These are phyloP conservation scores for Elmis aenea DNA, from an alignment of 2,888 invertebrate genomes.

Conservation along the genomic window DNA sequence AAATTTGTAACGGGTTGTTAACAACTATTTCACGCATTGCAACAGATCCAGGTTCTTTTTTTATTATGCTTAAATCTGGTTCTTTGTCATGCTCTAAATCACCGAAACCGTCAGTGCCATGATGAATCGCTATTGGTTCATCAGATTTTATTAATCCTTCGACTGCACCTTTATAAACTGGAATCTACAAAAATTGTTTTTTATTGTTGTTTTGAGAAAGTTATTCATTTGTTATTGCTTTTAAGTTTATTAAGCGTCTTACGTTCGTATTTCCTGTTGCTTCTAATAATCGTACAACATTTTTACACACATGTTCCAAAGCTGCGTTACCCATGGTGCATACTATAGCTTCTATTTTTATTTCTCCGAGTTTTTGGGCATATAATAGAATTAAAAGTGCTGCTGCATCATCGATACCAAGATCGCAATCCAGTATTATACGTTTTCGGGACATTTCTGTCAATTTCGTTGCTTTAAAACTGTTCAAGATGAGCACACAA, in stretches of 20 bases:
- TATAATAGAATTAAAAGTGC: constrained; percentile 54
- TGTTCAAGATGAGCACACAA: too few species aligned
- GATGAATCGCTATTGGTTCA: constrained; percentile 45
- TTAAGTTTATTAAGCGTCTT: constrained; percentile 36
- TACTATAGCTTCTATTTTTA: constrained; percentile 63
- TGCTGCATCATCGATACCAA: constrained; percentile 60
- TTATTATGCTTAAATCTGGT: constrained; percentile 30
- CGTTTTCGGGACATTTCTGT: too few species aligned
- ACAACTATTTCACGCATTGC: constrained; percentile 58
- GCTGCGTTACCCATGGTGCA: constrained; percentile 69
- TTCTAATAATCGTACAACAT: constrained; percentile 62
- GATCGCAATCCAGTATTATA: constrained; percentile 56
- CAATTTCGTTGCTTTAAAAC: too few species aligned
- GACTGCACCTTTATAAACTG: constrained; percentile 62
- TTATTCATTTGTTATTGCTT: not conserved
- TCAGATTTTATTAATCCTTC: constrained; percentile 45
- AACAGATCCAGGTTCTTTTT: constrained; percentile 48
- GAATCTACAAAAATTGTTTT: constrained; percentile 58
- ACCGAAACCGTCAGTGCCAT: constrained; percentile 71
- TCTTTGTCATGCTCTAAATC: constrained; percentile 45
- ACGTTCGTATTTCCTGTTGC: constrained; percentile 57
- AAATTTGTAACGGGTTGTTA: constrained; percentile 53
- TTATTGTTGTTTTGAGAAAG: too few species aligned
- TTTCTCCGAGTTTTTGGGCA: constrained; percentile 45
- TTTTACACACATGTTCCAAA: constrained; percentile 60